Conservation (phyloP, 2,797 vertebrate genomes). For the Aphelocoma californica region DNA sequence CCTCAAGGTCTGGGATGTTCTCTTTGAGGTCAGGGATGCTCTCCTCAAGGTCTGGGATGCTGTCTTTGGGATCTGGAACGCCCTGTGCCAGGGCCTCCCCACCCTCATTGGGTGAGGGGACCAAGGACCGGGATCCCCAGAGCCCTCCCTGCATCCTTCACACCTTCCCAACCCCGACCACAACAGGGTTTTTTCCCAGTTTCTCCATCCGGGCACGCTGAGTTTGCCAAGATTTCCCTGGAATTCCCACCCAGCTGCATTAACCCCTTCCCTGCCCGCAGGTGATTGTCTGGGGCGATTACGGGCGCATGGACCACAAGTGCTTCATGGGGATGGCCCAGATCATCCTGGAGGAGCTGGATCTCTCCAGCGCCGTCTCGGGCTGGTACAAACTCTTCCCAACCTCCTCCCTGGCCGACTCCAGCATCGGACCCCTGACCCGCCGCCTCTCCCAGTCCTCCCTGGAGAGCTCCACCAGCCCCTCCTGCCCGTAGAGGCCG, state of each 20-base stretch:
- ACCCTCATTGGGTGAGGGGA: background rate
- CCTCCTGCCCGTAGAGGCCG: conserved; percentile 87
- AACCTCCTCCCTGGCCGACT: conserved; percentile 95
- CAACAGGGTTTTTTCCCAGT: rapidly evolving
- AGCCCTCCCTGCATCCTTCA: background rate
- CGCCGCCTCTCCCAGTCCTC: conserved; percentile 97
- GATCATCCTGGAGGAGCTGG: conserved; percentile 96
- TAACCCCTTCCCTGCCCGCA: background rate
- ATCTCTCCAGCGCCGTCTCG: conserved; percentile 85
- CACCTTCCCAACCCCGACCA: rapidly evolving
- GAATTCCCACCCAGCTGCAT: background rate
- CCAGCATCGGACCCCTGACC: conserved; percentile 92
- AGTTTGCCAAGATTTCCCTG: rapidly evolving
- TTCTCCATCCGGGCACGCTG: rapidly evolving
- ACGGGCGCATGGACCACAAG: conserved; percentile 99
- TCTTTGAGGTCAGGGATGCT: background rate
- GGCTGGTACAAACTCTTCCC: conserved; percentile 99
- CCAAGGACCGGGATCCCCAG: background rate
- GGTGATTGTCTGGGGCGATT: conserved; percentile 99
- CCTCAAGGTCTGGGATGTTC: background rate
- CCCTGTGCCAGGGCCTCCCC: background rate
- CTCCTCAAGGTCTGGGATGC: rapidly evolving
- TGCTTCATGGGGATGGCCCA: conserved; percentile 99
- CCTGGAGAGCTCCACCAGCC: conserved; percentile 96
- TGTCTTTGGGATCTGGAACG: background rate